Conservation (phyloP, 2,113 vertebrate species). For the Actinemys pallida region DNA sequence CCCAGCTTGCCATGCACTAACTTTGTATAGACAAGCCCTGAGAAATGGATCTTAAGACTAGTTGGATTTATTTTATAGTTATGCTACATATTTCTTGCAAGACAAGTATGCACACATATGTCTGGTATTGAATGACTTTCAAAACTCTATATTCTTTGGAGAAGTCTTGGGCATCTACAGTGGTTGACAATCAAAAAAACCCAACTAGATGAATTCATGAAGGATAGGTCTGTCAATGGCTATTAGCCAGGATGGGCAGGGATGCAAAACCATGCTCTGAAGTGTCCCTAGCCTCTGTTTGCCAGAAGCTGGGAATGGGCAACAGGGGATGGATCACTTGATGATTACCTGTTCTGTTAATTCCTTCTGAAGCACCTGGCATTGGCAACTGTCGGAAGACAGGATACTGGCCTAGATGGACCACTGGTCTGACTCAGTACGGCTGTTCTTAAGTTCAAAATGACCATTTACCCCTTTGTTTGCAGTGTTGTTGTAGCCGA, state of each 20-base stretch:
- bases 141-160: neutral
- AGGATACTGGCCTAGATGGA: too few relatives aligned
- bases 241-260: too few relatives aligned
- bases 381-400: too few relatives aligned
- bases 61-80: neutral
- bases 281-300: too few relatives aligned
- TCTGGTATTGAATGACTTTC: neutral
- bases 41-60: neutral
- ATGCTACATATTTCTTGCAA: neutral
- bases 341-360: too few relatives aligned
- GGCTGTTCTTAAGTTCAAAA: neutral
- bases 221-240: too few relatives aligned
- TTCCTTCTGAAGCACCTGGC: too few relatives aligned
- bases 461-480: neutral
- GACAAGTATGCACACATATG: fast-evolving
- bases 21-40: neutral
- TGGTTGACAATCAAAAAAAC: neutral
- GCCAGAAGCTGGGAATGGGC: too few relatives aligned
- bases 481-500: neutral
- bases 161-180: neutral
- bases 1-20: neutral
- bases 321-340: too few relatives aligned
- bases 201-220: too few relatives aligned
- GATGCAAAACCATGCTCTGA: too few relatives aligned
- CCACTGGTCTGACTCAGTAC: too few relatives aligned